Base-by-base conservation (phyloP, 2,888 invertebrate genomes). In the Nomada fabriciana region DNA sequence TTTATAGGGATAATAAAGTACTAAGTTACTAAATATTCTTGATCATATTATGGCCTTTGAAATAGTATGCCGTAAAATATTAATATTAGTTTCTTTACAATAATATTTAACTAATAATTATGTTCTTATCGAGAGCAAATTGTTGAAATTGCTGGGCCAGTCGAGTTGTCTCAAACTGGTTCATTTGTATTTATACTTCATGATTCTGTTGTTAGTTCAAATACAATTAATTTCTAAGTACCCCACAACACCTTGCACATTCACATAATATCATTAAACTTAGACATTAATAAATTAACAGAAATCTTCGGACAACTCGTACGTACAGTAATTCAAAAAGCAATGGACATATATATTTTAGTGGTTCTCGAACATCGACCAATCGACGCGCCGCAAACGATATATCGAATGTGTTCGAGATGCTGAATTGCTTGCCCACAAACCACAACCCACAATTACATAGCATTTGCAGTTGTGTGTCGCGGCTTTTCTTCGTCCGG, bases 351-450 rank as follows among this genome's bases (percentile, higher is more conserved):
- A 36, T 36, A 36, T 36, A 36, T 36, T 36, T 36, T 7, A n/a
- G 36, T 7, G 36, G 36, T 36, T 36, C 36, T 36, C 52, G 18
- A 53, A 53, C 15, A 53, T 10, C 18, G 53, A 18, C 5, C 7
- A 0, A 53, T n/a, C 50, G 9, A 53, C 20, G n/a, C n/a, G 0
- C 9, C 18, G 55, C 25, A n/a, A 18, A 5, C 25, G 15, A 47
- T 11, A 36, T 59, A 69, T 79, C 79, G 76, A 79, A 60, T 50
- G 0, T 1, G 1, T 50, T 42, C 78, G 61, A 72, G 67, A 52
- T 61, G 78, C 72, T 61, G 80, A 63, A 80, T n/a, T 53, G 52
- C 52, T 53, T 53, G 20, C 20, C 9, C 53, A 20, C 20, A n/a
- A 11, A 47, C 47, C 47, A 47, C 47, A 25, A 11, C 53, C 69